These are phyloP conservation scores for Ormia ochracea DNA, from an alignment of 2,888 invertebrate genomes.

Conservation along the genomic window DNA sequence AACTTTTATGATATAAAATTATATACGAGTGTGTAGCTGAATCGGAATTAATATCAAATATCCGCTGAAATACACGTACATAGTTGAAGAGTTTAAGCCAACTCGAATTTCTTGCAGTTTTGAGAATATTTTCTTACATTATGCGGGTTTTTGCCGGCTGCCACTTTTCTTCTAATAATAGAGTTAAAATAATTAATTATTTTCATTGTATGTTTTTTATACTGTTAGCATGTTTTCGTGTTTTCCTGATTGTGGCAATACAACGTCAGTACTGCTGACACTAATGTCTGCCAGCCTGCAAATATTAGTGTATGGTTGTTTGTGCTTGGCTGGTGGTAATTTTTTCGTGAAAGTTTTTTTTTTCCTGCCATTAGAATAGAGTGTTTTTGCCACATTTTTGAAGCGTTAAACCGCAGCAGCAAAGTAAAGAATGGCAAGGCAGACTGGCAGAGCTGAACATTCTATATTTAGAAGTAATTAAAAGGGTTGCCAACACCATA, in stretches of 20 bases:
- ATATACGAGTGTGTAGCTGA: too few species aligned
- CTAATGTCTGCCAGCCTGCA: not conserved
- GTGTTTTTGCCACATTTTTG: conserved; percentile 26
- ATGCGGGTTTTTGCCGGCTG: not conserved
- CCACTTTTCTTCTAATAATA: not conserved
- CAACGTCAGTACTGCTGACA: not conserved
- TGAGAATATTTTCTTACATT: not conserved
- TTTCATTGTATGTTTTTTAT: not conserved
- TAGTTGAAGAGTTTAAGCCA: too few species aligned
- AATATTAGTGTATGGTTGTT: too few species aligned
- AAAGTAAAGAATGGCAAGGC: not conserved
- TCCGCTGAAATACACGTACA: too few species aligned
- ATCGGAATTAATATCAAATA: too few species aligned
- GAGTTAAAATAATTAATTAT: not conserved
- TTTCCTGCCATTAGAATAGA: not conserved
- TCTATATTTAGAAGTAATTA: not conserved
- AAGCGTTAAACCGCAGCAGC: conserved; percentile 24
- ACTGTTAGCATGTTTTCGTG: not conserved
- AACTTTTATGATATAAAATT: too few species aligned
- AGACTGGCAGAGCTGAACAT: not conserved
- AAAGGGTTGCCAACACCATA: conserved; percentile 18
- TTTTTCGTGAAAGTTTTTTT: not conserved
- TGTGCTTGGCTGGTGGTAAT: not conserved
- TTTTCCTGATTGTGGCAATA: not conserved
- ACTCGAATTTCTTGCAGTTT: not conserved